Conservation (phyloP, 2,888 invertebrate genomes). For the Dexiosoma caninum region DNA sequence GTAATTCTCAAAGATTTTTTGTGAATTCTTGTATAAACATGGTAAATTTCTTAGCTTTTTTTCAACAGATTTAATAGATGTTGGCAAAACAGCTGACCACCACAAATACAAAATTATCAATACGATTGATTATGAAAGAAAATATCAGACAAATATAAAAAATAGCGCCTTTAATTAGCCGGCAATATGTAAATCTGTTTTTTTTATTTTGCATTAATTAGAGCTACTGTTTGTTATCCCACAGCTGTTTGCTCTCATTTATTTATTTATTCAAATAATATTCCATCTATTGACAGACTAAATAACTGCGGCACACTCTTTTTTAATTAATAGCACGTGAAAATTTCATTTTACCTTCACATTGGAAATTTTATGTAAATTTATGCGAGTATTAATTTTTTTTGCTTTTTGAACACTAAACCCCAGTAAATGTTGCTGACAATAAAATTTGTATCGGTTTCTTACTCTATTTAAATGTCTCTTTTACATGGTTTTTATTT, state of each 20-base stretch:
- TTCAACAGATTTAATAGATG: too few species aligned
- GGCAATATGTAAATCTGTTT: neutral
- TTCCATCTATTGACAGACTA: neutral
- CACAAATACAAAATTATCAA: too few species aligned
- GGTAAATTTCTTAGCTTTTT: too few species aligned
- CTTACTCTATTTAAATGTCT: neutral
- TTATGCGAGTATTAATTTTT: too few species aligned
- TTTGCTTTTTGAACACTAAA: neutral
- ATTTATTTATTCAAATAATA: neutral
- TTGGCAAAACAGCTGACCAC: too few species aligned
- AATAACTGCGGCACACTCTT: neutral
- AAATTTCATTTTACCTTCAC: slow-evolving; percentile 25
- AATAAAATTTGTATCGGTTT: slow-evolving; percentile 18
- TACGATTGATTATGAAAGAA: too few species aligned
- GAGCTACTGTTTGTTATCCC: neutral
- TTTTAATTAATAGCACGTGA: slow-evolving; percentile 27
- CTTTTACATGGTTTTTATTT: neutral
- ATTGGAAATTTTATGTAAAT: slow-evolving; percentile 24
- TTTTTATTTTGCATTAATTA: slow-evolving; percentile 1
- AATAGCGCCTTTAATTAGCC: too few species aligned
- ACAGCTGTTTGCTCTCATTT: neutral
- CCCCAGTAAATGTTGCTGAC: slow-evolving; percentile 46
- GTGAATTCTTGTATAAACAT: too few species aligned
- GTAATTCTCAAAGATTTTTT: too few species aligned
- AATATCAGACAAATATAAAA: too few species aligned